Conservation (phyloP, 2,888 invertebrate species). For the Ophioninae sp. region DNA sequence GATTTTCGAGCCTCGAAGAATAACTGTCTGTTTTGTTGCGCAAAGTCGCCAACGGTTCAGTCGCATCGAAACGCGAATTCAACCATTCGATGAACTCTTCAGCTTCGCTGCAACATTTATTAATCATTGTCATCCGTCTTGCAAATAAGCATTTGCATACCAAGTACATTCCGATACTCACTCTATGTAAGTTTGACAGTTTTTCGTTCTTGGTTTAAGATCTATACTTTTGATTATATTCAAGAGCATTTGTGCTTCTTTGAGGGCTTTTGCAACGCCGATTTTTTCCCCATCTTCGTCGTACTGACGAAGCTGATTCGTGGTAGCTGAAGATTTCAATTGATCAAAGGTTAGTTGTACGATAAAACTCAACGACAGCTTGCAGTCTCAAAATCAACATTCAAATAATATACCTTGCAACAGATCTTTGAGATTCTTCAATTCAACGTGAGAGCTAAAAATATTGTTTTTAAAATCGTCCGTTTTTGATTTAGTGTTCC, state of each 20-base stretch:
- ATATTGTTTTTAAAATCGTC: constrained; percentile 78
- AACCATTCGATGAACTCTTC: constrained; percentile 75
- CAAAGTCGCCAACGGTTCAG: constrained; percentile 69
- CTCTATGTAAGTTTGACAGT: constrained; percentile 76
- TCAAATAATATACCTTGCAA: constrained; percentile 74
- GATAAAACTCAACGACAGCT: neutral
- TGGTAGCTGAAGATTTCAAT: constrained; percentile 67
- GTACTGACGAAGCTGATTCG: constrained; percentile 76
- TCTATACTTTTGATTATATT: constrained; percentile 80
- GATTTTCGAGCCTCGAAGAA: constrained; percentile 71
- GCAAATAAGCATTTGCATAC: neutral
- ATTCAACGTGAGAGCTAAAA: constrained; percentile 75
- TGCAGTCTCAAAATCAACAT: constrained; percentile 1
- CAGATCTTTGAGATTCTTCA: constrained; percentile 76
- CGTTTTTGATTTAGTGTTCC: constrained; percentile 73
- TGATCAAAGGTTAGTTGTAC: neutral
- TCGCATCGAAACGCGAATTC: constrained; percentile 71
- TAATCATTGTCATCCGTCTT: neutral
- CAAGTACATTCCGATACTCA: constrained; percentile 64
- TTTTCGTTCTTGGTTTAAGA: constrained; percentile 77
- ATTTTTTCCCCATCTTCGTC: constrained; percentile 82
- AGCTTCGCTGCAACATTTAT: constrained; percentile 64
- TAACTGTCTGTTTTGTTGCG: constrained; percentile 69
- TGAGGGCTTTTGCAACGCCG: constrained; percentile 82
- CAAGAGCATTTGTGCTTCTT: constrained; percentile 82